A percentile compares a stretch with the other conserved stretches of the same genome.
These are phyloP conservation scores for Thyatira batis DNA, from an alignment of 2,888 invertebrate species.

Conservation along the genomic window DNA sequence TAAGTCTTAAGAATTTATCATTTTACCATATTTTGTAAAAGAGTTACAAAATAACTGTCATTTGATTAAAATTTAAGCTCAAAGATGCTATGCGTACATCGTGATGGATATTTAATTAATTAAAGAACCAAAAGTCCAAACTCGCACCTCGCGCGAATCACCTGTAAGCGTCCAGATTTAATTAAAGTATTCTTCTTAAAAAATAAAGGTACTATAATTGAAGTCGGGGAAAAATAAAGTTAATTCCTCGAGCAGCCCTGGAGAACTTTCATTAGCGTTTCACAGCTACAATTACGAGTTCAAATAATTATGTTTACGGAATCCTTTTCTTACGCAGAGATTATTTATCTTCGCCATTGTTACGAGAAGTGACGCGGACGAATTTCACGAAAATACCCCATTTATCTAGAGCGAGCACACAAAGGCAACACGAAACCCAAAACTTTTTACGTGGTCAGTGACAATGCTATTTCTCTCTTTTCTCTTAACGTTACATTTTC, in stretches of 20 bases:
- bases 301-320: constrained; percentile 81
- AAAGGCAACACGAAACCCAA: constrained; percentile 77
- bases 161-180: constrained; percentile 64
- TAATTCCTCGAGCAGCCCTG: constrained; percentile 64
- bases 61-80: background rate
- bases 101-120: constrained; percentile 36
- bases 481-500: constrained; percentile 74
- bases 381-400: constrained; percentile 80
- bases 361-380: constrained; percentile 78
- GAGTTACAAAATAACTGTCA: background rate
- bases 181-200: constrained; percentile 67
- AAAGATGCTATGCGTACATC: constrained; percentile 5
- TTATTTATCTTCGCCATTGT: constrained; percentile 80
- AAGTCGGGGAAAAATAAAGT: constrained; percentile 65
- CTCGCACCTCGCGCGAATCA: constrained; percentile 32
- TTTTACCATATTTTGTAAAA: background rate
- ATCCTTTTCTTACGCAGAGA: constrained; percentile 80
- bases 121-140: constrained; percentile 32
- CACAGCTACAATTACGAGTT: constrained; percentile 78
- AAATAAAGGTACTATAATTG: constrained; percentile 68
- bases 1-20: background rate
- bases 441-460: constrained; percentile 81
- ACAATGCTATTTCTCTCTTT: constrained; percentile 75
- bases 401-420: constrained; percentile 76
- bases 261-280: constrained; percentile 75